Evolutionary conservation across 2,888 invertebrate species (phyloP).

Genomic region (Pachymerium ferrugineum): DNA sequence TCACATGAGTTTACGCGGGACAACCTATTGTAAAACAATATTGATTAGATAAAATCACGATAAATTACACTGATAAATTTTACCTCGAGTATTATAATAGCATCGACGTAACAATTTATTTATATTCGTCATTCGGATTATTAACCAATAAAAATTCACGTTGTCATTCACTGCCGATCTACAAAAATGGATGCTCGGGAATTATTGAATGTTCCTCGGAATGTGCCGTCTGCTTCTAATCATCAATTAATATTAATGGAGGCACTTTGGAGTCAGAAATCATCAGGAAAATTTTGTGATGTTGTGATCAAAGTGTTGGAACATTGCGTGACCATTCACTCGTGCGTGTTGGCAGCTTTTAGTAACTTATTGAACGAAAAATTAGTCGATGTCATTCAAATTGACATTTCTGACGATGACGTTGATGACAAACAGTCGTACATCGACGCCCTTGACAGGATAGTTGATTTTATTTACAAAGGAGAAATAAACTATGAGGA

Average conservation of each 20-base stretch:
- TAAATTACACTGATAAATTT: no score
- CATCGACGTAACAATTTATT: no score
- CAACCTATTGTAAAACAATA: no score
- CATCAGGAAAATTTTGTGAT: slow-evolving; percentile 44
- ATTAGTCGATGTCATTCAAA: not conserved
- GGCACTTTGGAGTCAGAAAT: slow-evolving; percentile 42
- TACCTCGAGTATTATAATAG: no score
- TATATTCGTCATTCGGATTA: no score
- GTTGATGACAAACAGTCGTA: not conserved
- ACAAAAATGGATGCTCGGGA: not conserved
- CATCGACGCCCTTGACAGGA: slow-evolving; percentile 38
- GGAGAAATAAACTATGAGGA: slow-evolving; percentile 41
- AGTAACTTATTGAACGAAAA: slow-evolving; percentile 42
- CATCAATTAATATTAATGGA: not conserved
- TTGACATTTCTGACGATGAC: not conserved
- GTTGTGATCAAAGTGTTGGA: slow-evolving; percentile 44
- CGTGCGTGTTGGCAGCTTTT: slow-evolving; percentile 45
- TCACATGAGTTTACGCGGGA: no score
- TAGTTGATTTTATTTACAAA: slow-evolving; percentile 46
- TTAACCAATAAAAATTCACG: no score
- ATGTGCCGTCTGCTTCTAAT: not conserved
- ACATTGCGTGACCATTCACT: slow-evolving; percentile 44
- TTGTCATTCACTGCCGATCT: not conserved
- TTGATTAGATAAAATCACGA: no score
- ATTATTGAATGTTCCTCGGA: not conserved